Evolutionary conservation across 2,797 vertebrate species (phyloP).

Genomic region (Tragelaphus oryx): DNA sequence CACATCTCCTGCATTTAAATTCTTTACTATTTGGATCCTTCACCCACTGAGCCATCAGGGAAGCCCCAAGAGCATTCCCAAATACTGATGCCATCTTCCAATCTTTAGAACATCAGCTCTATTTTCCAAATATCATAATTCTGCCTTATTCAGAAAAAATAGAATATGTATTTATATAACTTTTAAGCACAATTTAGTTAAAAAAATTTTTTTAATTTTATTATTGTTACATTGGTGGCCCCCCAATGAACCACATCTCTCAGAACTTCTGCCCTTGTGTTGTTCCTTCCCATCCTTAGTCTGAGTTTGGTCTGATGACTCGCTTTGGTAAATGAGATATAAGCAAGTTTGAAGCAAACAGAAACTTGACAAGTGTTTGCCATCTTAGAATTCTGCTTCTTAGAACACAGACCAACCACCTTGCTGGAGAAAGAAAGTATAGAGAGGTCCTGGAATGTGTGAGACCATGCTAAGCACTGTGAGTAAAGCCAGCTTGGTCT

Average conservation of each 20-base stretch:
- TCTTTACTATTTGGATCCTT: neutral
- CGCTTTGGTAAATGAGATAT: neutral
- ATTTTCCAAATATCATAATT: neutral
- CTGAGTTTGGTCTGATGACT: neutral
- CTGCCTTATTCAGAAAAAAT: neutral
- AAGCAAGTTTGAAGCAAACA: neutral
- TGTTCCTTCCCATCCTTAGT: neutral
- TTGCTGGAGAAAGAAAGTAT: neutral
- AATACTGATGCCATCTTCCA: neutral
- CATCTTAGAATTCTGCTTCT: neutral
- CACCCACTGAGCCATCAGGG: neutral
- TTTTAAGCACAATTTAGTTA: neutral
- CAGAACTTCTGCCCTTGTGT: neutral
- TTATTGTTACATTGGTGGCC: neutral
- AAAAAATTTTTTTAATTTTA: neutral
- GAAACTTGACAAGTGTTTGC: neutral
- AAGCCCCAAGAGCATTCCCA: neutral
- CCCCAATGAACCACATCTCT: neutral
- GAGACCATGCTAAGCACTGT: neutral
- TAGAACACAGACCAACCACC: neutral
- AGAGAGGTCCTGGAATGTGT: neutral
- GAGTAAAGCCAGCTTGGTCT: neutral
- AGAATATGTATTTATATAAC: neutral
- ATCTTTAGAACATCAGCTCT: neutral
- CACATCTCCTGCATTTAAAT: neutral